These are phyloP conservation scores for Regulus satrapa DNA, from an alignment of 2,113 vertebrate genomes.

Conservation along the genomic window DNA sequence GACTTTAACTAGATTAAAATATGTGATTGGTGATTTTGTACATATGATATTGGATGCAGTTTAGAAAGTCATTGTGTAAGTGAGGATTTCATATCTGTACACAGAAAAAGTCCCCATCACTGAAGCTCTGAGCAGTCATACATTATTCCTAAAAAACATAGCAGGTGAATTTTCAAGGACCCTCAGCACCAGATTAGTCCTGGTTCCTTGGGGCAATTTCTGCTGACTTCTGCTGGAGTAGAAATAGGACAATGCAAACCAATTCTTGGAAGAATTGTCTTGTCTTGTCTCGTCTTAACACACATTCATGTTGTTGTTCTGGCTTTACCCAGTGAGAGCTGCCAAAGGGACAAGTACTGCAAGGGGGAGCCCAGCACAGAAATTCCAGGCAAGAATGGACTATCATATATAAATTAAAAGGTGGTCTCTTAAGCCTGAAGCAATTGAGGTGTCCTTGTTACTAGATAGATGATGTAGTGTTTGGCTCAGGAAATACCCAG, in stretches of 20 bases:
- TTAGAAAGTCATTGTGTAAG: not conserved
- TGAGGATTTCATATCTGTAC: not conserved
- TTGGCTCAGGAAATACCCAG: not conserved
- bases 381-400: not conserved
- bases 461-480: not conserved
- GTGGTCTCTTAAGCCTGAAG: not conserved
- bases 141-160: not conserved
- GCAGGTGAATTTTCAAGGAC: not conserved
- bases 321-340: not conserved
- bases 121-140: not conserved
- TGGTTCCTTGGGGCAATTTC: not conserved
- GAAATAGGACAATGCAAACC: not conserved
- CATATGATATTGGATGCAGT: not conserved
- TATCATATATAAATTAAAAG: not conserved
- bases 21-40: not conserved
- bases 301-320: rapidly evolving
- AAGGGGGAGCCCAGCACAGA: not conserved
- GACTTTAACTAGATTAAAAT: not conserved
- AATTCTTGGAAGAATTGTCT: not conserved
- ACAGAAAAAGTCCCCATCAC: rapidly evolving
- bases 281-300: too few species aligned
- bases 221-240: not conserved
- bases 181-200: not conserved
- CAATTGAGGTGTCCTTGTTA: not conserved
- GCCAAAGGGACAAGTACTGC: not conserved